Conservation (phyloP, 1,140 invertebrate genomes). For the Hermatobates lingyangjiaoensis region DNA sequence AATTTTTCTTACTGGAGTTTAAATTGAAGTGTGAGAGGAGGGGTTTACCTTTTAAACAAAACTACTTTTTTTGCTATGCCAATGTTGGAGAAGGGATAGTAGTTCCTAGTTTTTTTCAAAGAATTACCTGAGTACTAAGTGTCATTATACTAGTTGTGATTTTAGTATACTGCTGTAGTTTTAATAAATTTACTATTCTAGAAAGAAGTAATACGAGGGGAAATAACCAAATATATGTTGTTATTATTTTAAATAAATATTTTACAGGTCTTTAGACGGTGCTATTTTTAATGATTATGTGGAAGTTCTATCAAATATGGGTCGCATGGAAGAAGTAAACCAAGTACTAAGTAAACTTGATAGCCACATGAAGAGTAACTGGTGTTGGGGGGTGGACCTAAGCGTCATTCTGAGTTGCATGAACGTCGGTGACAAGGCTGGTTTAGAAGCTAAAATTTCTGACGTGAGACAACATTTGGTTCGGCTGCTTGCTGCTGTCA, state of each 20-base stretch:
- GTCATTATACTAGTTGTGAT: too few species aligned
- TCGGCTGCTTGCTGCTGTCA: slow-evolving; percentile 36
- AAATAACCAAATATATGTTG: too few species aligned
- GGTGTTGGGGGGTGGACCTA: slow-evolving; percentile 38
- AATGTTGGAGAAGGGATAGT: too few species aligned
- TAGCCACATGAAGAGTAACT: slow-evolving; percentile 22
- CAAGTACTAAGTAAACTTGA: slow-evolving; percentile 31
- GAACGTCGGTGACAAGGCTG: slow-evolving; percentile 22
- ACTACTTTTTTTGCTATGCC: too few species aligned
- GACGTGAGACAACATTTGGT: slow-evolving; percentile 36
- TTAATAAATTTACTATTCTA: too few species aligned
- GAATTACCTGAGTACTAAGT: too few species aligned
- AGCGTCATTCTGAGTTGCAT: slow-evolving; percentile 37
- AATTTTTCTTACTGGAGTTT: too few species aligned
- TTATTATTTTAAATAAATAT: slow-evolving; percentile 2
- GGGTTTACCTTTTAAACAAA: too few species aligned
- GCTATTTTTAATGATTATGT: slow-evolving; percentile 42
- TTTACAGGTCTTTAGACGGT: slow-evolving; percentile 24
- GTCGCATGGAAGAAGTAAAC: slow-evolving; percentile 60
- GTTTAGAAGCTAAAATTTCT: slow-evolving; percentile 27
- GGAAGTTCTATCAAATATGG: slow-evolving; percentile 75
- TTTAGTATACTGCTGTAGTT: too few species aligned
- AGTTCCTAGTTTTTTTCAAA: too few species aligned
- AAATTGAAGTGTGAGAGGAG: too few species aligned
- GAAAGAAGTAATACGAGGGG: too few species aligned